Conservation (phyloP, 2,888 invertebrate genomes). For the Troides oblongomaculatus region DNA sequence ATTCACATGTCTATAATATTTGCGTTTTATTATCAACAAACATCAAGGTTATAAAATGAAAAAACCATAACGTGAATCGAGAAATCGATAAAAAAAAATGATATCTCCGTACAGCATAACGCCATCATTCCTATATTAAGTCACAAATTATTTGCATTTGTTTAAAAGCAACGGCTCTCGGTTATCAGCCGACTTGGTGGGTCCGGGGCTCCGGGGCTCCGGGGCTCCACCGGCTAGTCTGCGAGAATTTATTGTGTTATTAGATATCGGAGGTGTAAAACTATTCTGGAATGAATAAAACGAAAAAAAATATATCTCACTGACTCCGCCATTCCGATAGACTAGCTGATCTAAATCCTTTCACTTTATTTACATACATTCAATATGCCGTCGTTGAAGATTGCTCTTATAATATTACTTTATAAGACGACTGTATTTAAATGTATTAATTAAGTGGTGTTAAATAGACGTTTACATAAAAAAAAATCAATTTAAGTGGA, state of each 20-base stretch:
- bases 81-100: not conserved
- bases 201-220: conserved; percentile 33
- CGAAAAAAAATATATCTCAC: conserved; percentile 22
- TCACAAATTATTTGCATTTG: conserved; percentile 38
- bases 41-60: not conserved
- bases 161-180: conserved; percentile 36
- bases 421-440: not conserved
- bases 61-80: too few relatives aligned
- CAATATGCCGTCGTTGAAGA: not conserved
- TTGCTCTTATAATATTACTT: not conserved
- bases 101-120: conserved; percentile 22
- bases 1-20: too few relatives aligned
- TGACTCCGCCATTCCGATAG: conserved; percentile 18
- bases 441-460: conserved; percentile 1
- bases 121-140: conserved; percentile 36
- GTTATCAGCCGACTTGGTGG: conserved; percentile 35
- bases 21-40: not conserved
- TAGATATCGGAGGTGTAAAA: conserved; percentile 29
- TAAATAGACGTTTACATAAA: not conserved
- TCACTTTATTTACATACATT: conserved; percentile 4
- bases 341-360: not conserved
- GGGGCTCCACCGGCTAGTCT: conserved; percentile 17
- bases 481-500: not conserved
- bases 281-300: conserved; percentile 27
- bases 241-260: conserved; percentile 28